phyloP scores from a whole-genome alignment of 1,140 invertebrate genomes.

The Magallana ariakensis region DNA sequence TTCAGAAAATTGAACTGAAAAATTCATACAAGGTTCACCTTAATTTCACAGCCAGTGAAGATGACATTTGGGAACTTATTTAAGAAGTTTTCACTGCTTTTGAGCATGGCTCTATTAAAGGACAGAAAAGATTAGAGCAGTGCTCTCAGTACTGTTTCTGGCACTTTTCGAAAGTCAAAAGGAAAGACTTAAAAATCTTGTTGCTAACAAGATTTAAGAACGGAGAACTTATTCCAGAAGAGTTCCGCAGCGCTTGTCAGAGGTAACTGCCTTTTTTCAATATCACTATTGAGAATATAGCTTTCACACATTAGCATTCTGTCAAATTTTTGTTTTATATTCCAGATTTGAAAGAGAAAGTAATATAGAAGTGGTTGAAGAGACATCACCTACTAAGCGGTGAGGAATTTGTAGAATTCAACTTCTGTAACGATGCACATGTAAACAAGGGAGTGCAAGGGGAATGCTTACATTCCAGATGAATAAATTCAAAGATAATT shows the following conservation, averaged over 20 bases:
- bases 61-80: not conserved
- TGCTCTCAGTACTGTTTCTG: slow-evolving; percentile 1
- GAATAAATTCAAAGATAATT: not conserved
- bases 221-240: not conserved
- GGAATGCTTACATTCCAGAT: not conserved
- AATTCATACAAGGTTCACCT: not conserved
- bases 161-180: not conserved
- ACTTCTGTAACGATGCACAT: not conserved
- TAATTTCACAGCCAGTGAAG: not conserved
- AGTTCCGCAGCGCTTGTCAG: not conserved
- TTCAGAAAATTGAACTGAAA: slow-evolving; percentile 2
- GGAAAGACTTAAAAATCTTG: not conserved
- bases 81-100: not conserved
- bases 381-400: not conserved
- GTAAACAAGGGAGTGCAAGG: not conserved
- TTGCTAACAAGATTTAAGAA: not conserved
- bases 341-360: not conserved
- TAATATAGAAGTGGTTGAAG: not conserved
- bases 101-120: not conserved
- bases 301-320: not conserved
- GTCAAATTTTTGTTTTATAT: not conserved
- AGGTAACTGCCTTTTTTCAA: not conserved
- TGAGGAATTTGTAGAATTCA: not conserved
- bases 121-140: not conserved
- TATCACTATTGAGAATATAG: not conserved